Evolutionary conservation across 2,797 vertebrate genomes (phyloP).

Genomic region (Bradypodion pumilum): DNA sequence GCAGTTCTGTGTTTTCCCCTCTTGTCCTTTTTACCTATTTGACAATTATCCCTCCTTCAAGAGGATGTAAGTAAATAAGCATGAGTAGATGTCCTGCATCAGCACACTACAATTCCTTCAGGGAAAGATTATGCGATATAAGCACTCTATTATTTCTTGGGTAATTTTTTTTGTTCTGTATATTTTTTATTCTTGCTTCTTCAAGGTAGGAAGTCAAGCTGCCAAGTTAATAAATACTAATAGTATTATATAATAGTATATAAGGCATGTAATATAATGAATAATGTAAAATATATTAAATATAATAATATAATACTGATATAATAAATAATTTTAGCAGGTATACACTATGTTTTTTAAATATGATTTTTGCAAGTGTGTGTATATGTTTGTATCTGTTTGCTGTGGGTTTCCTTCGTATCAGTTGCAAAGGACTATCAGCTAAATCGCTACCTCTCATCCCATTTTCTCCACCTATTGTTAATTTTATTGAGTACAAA

Average conservation of each 20-base stretch:
- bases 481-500: slow-evolving; percentile 57
- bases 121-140: slow-evolving; percentile 18
- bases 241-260: too few relatives aligned
- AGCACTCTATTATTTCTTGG: background rate
- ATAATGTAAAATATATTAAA: too few relatives aligned
- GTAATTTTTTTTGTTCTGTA: slow-evolving; percentile 27
- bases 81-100: slow-evolving; percentile 18
- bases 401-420: slow-evolving; percentile 25
- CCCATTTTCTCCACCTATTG: slow-evolving; percentile 40
- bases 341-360: too few relatives aligned
- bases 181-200: background rate
- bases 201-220: slow-evolving; percentile 6
- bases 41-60: slow-evolving; percentile 9
- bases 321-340: too few relatives aligned
- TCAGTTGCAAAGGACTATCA: background rate
- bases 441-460: slow-evolving; percentile 47
- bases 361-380: background rate
- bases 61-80: slow-evolving; percentile 35
- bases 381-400: background rate
- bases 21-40: slow-evolving; percentile 18
- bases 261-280: background rate
- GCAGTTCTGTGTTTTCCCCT: slow-evolving; percentile 5
- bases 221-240: slow-evolving; percentile 24
- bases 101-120: slow-evolving; percentile 28
- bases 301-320: too few relatives aligned